Percentiles rank a stretch among this genome's conserved stretches.
Conservation (phyloP, 1,140 invertebrate genomes). For the Euwallacea fornicatus region DNA sequence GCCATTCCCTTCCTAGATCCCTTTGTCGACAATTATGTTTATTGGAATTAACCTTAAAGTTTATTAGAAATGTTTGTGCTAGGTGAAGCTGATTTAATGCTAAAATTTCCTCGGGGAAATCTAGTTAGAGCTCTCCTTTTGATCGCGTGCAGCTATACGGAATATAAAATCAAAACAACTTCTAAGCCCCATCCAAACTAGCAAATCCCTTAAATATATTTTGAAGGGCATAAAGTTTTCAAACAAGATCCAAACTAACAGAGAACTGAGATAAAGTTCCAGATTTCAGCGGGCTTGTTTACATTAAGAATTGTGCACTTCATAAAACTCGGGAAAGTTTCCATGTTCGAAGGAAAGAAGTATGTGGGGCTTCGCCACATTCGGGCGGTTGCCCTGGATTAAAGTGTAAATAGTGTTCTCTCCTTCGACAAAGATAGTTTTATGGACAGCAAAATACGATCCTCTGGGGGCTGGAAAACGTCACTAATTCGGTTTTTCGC, state of each 20-base stretch:
- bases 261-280: slow-evolving; percentile 5
- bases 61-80: slow-evolving; percentile 1
- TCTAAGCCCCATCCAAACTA: background rate
- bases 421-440: background rate
- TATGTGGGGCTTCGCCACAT: background rate
- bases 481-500: background rate
- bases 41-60: background rate
- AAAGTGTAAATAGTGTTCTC: background rate
- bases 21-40: slow-evolving; percentile 12
- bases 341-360: background rate
- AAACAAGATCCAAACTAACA: slow-evolving; percentile 5
- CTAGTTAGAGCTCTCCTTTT: background rate
- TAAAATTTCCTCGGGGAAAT: background rate
- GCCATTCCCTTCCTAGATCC: background rate
- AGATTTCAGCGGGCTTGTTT: slow-evolving; percentile 2
- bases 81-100: background rate
- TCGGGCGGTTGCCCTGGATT: background rate
- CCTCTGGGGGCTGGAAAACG: too few species aligned
- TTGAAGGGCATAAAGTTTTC: slow-evolving; percentile 2
- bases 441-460: background rate
- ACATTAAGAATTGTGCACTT: slow-evolving; percentile 9
- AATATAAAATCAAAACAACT: slow-evolving; percentile 3
- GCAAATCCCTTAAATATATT: slow-evolving; percentile 1
- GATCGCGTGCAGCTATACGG: background rate
- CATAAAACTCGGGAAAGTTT: slow-evolving; percentile 8